Percentiles rank a stretch among this genome's conserved stretches.
phyloP scores from a whole-genome alignment of 2,113 vertebrate genomes.

The Rousettus leschenaultii region DNA sequence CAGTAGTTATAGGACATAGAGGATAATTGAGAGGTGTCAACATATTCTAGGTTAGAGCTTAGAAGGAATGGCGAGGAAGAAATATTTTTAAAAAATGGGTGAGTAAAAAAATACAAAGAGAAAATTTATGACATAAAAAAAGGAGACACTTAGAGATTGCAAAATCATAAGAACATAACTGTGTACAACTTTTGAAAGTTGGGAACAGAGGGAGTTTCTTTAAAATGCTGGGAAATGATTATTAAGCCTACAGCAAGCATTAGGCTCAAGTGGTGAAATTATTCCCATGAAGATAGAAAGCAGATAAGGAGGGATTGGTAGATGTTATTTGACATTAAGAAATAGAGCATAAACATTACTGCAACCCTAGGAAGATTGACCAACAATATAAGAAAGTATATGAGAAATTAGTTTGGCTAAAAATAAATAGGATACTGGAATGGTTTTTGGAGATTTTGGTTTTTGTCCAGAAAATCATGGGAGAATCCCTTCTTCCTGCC shows the following conservation, averaged over 20 bases:
- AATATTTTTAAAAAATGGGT: neutral
- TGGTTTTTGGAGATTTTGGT: neutral
- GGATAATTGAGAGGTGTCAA: neutral
- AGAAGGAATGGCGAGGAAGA: neutral
- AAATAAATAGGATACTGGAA: neutral
- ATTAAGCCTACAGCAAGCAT: neutral
- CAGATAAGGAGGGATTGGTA: neutral
- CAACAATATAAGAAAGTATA: neutral
- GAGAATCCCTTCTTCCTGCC: neutral
- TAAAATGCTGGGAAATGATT: neutral
- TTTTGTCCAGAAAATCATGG: neutral
- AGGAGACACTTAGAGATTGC: neutral
- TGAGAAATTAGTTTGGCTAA: constrained; percentile 9
- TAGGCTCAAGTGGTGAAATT: neutral
- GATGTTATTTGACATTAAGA: neutral
- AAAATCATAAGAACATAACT: neutral
- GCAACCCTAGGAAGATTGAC: neutral
- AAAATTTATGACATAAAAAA: neutral
- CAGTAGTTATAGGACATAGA: neutral
- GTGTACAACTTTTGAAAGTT: neutral
- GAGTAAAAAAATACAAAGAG: neutral
- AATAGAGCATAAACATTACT: neutral
- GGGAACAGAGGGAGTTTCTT: neutral
- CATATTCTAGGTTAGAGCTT: neutral
- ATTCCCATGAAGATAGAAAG: neutral